Conservation (phyloP, 2,113 vertebrate genomes). For the Gadus macrocephalus region DNA sequence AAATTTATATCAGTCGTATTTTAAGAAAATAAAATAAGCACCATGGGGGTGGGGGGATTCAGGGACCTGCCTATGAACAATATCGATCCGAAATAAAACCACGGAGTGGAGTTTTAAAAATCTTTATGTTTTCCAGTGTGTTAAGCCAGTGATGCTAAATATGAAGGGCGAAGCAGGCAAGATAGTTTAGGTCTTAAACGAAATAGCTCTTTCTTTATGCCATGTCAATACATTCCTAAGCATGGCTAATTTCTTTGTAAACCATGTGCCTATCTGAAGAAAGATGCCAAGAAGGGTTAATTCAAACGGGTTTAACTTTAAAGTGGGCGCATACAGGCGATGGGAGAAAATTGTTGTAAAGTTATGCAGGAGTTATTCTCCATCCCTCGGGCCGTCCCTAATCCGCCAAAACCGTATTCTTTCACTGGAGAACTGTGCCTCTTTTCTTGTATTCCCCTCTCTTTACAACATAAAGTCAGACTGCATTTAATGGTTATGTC, state of each 20-base stretch:
- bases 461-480: conserved; percentile 99
- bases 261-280: conserved; percentile 22
- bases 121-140: too few relatives aligned
- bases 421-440: conserved; percentile 84
- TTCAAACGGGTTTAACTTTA: conserved; percentile 59
- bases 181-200: too few relatives aligned
- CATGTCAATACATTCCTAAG: background rate
- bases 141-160: too few relatives aligned
- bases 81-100: too few relatives aligned
- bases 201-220: background rate
- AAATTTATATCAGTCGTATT: too few relatives aligned
- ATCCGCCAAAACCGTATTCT: conserved; percentile 79
- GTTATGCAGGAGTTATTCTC: conserved; percentile 84
- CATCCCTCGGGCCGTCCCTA: conserved; percentile 77
- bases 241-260: background rate
- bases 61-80: too few relatives aligned
- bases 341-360: conserved; percentile 75
- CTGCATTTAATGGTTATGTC: conserved; percentile 99
- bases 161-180: too few relatives aligned
- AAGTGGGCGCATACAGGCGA: conserved; percentile 67
- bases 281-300: conserved; percentile 67
- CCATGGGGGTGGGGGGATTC: too few relatives aligned
- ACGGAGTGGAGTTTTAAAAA: too few relatives aligned
- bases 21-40: too few relatives aligned
- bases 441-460: conserved; percentile 82